These are phyloP conservation scores for Decapterus maruadsi DNA, from an alignment of 2,797 vertebrate species.

Conservation along the genomic window DNA sequence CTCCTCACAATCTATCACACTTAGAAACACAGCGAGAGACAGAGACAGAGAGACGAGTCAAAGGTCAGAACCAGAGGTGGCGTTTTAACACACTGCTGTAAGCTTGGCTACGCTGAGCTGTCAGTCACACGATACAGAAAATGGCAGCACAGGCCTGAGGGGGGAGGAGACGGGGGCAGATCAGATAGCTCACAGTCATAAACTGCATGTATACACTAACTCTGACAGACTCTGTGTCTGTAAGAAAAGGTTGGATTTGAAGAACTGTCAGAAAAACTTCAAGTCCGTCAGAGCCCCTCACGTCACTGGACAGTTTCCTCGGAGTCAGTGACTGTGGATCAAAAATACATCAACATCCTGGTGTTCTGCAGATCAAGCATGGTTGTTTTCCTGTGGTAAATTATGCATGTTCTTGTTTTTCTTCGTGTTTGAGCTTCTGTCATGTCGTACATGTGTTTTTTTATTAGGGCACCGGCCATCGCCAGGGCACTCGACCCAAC, in stretches of 20 bases:
- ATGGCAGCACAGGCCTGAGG: constrained; percentile 21
- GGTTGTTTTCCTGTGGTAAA: no score
- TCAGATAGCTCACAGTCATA: background rate
- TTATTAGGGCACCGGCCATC: no score
- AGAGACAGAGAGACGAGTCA: constrained; percentile 11
- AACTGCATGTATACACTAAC: background rate
- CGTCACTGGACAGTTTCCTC: no score
- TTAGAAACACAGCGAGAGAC: background rate
- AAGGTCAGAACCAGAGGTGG: constrained; percentile 33
- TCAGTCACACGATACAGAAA: constrained; percentile 42
- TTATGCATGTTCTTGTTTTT: no score
- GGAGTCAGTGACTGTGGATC: background rate
- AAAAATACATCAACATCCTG: no score
- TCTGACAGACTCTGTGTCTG: background rate
- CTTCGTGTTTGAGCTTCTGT: no score
- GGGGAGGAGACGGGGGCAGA: background rate
- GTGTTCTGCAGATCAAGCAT: no score
- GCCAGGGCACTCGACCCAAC: no score
- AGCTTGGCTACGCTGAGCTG: constrained; percentile 22
- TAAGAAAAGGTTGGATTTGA: background rate
- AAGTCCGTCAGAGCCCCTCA: background rate
- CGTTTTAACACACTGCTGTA: constrained; percentile 32
- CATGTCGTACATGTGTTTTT: no score
- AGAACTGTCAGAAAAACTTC: background rate
- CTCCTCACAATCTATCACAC: background rate